Percentiles rank a stretch among this genome's conserved stretches.
Conservation (phyloP, 2,797 vertebrate genomes). For the Acanthornis magna region DNA sequence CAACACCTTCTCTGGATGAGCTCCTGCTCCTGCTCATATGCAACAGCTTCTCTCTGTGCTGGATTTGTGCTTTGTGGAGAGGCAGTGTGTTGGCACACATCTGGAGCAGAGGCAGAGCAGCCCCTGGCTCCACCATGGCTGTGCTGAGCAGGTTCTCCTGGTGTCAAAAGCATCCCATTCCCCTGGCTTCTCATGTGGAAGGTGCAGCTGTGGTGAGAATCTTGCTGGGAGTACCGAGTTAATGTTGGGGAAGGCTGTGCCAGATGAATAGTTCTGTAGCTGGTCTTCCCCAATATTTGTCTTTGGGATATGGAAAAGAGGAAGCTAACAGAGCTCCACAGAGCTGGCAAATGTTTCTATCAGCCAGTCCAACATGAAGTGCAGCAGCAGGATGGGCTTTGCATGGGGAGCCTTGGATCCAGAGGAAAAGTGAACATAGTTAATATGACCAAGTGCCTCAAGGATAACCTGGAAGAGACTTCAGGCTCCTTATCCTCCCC, state of each 20-base stretch:
- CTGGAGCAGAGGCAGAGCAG: neutral
- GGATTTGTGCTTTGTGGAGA: neutral
- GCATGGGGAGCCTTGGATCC: neutral
- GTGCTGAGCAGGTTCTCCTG: neutral
- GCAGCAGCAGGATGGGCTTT: neutral
- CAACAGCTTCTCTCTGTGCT: neutral
- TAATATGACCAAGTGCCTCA: neutral
- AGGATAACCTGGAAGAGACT: neutral
- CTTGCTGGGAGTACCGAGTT: neutral
- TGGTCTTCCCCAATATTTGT: neutral
- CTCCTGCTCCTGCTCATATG: neutral
- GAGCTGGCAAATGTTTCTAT: neutral
- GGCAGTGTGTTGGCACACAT: neutral
- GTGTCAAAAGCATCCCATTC: neutral
- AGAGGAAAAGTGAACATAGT: neutral
- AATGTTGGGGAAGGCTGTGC: neutral
- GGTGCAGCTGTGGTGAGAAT: neutral
- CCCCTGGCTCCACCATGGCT: neutral
- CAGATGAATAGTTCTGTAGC: neutral
- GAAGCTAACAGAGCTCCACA: neutral
- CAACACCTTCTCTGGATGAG: neutral
- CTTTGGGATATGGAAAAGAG: neutral
- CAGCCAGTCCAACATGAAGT: neutral
- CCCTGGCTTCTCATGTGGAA: neutral
- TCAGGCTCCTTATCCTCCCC: neutral